A percentile compares a stretch with the other conserved stretches of the same genome.
These are phyloP conservation scores for Calephelis virginiensis DNA, from an alignment of 1,140 invertebrate species.

Conservation along the genomic window DNA sequence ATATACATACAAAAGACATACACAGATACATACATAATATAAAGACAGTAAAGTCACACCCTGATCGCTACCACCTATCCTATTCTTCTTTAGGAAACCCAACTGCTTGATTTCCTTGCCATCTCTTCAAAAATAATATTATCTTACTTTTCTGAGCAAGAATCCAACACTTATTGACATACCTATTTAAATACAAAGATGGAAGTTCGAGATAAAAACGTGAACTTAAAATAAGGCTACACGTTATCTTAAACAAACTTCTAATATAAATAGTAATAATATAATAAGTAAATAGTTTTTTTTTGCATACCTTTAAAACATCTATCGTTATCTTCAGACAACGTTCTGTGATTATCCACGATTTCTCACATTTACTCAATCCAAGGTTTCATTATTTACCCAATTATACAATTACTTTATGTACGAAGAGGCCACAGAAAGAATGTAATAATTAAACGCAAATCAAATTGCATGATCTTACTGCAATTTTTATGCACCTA, in stretches of 20 bases:
- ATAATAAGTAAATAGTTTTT: background rate
- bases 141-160: too few relatives aligned
- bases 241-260: background rate
- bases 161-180: too few relatives aligned
- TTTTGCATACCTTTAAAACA: background rate
- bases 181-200: too few relatives aligned
- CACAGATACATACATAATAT: too few relatives aligned
- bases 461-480: background rate
- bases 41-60: too few relatives aligned
- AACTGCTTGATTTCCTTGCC: too few relatives aligned
- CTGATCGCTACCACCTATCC: too few relatives aligned
- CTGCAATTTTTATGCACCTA: too few relatives aligned
- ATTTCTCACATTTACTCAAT: background rate
- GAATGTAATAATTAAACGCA: background rate
- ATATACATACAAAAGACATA: too few relatives aligned
- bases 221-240: background rate
- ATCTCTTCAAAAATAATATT: too few relatives aligned
- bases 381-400: slow-evolving; percentile 4
- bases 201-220: too few relatives aligned
- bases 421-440: background rate
- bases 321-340: slow-evolving; percentile 1
- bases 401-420: slow-evolving; percentile 1
- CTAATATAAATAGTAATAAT: background rate
- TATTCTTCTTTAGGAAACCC: too few relatives aligned
- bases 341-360: background rate